Percentiles rank a stretch among this genome's conserved stretches.
Evolutionary conservation across 2,888 invertebrate genomes (phyloP).

Genomic region (Pseudococcus longispinus): DNA sequence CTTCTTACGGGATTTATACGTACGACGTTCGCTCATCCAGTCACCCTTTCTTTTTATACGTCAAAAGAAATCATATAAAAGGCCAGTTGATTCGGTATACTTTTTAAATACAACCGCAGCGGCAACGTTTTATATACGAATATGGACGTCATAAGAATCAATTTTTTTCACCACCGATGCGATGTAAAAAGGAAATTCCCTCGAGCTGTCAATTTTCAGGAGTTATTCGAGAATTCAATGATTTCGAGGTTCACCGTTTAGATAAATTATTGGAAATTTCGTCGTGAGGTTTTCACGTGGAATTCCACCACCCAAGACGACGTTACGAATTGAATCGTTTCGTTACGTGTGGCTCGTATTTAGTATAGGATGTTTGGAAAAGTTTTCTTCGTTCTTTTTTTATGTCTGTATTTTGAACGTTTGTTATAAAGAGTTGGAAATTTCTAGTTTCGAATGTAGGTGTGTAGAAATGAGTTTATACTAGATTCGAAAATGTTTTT

Average conservation of each 20-base stretch:
- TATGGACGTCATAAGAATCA: constrained; percentile 7
- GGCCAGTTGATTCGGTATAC: constrained; percentile 18
- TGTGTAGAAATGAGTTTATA: too few species aligned
- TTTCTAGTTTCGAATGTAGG: too few species aligned
- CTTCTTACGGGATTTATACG: neutral
- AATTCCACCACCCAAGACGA: neutral
- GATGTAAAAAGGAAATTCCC: neutral
- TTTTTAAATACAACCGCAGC: neutral
- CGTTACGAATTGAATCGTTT: neutral
- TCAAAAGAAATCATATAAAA: neutral
- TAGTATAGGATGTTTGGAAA: neutral
- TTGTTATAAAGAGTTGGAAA: neutral
- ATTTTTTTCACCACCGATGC: neutral
- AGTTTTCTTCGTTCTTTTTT: neutral
- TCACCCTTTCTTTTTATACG: neutral
- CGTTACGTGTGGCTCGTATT: neutral
- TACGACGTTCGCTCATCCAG: neutral
- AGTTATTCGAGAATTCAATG: neutral
- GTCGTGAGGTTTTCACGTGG: neutral
- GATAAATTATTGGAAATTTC: constrained; percentile 1
- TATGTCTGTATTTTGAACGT: neutral
- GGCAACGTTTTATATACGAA: neutral
- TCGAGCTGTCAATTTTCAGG: neutral
- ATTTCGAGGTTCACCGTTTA: neutral
- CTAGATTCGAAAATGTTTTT: too few species aligned